Percentiles rank a stretch among this genome's conserved stretches.
Conservation (phyloP, 2,113 vertebrate genomes). For the Dasypus novemcinctus region DNA sequence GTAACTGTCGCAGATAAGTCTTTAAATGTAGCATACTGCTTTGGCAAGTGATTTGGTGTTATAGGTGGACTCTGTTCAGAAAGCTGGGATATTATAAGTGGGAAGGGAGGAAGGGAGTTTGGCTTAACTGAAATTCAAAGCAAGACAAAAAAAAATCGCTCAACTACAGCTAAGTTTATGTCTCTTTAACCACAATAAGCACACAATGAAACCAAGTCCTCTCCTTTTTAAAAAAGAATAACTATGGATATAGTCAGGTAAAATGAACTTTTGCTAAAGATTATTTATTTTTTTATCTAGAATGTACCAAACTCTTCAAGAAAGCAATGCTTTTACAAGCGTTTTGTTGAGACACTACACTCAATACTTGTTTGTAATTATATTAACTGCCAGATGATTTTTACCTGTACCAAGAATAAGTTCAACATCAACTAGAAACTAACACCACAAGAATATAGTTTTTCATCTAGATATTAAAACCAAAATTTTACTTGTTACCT, state of each 20-base stretch:
- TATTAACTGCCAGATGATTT: constrained; percentile 22
- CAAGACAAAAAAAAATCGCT: constrained; percentile 36
- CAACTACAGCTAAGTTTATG: neutral
- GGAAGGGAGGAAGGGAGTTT: neutral
- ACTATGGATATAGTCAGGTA: neutral
- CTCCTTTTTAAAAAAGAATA: constrained; percentile 30
- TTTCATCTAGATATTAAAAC: constrained; percentile 16
- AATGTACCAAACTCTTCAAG: neutral
- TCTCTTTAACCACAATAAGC: constrained; percentile 33
- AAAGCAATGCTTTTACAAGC: constrained; percentile 30
- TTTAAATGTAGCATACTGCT: constrained; percentile 9
- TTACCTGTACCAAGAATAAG: constrained; percentile 3
- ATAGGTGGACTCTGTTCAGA: neutral
- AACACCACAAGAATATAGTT: neutral
- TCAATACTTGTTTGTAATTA: constrained; percentile 30
- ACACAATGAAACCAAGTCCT: constrained; percentile 28
- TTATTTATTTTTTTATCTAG: constrained; percentile 35
- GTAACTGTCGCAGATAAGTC: neutral
- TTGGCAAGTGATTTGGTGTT: neutral
- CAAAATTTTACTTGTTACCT: neutral
- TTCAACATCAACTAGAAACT: constrained; percentile 13
- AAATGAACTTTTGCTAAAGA: constrained; percentile 24
- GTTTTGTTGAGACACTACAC: neutral
- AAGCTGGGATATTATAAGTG: neutral
- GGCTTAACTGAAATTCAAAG: constrained; percentile 39